These are phyloP conservation scores for Spea hammondii DNA, from an alignment of 2,797 vertebrate genomes.

Conservation along the genomic window DNA sequence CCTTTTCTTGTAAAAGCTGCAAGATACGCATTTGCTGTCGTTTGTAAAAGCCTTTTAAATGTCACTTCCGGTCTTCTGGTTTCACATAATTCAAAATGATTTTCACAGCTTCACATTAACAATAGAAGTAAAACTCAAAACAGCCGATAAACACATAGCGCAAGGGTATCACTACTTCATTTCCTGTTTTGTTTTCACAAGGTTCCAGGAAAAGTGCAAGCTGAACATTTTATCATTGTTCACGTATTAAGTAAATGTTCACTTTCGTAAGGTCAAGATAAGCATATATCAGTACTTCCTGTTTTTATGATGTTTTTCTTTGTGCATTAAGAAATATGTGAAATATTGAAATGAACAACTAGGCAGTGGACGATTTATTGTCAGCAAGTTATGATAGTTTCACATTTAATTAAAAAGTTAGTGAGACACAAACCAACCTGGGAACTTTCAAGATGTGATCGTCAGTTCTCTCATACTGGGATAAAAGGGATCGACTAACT, in stretches of 20 bases:
- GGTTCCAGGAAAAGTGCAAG: constrained; percentile 12
- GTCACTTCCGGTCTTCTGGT: constrained; percentile 34
- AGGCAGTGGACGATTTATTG: too few species aligned
- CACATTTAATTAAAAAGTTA: too few species aligned
- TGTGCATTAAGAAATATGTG: too few species aligned
- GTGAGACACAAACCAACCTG: too few species aligned
- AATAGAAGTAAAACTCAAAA: constrained; percentile 28
- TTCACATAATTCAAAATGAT: constrained; percentile 16
- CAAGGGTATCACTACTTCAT: not conserved
- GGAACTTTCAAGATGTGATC: too few species aligned
- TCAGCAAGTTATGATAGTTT: too few species aligned
- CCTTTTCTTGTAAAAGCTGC: not conserved
- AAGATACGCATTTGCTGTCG: constrained; percentile 8
- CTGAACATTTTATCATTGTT: not conserved
- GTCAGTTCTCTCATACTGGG: too few species aligned
- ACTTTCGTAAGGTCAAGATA: too few species aligned
- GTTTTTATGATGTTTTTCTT: too few species aligned
- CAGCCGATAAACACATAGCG: not conserved
- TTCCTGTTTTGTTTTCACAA: constrained; percentile 37
- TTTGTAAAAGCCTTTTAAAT: not conserved
- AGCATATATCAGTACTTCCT: too few species aligned
- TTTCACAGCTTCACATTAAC: constrained; percentile 18
- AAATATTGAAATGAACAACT: too few species aligned
- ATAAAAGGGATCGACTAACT: too few species aligned
- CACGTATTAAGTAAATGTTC: not conserved